Conservation (phyloP, 2,113 vertebrate species). For the Phocoena sinus region DNA sequence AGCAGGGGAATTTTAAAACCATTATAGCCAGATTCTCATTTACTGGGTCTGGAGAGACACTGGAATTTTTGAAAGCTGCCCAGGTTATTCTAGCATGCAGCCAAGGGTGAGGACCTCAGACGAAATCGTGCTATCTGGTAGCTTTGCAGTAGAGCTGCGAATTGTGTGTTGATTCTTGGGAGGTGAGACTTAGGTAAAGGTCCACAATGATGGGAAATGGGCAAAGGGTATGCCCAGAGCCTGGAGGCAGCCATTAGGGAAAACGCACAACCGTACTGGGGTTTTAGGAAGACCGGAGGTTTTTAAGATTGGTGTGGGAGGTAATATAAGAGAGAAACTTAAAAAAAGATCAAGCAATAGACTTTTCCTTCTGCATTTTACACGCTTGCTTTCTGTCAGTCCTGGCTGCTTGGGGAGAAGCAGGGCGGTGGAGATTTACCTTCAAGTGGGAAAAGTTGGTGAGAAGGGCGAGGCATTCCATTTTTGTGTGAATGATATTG, state of each 20-base stretch:
- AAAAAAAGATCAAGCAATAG: not conserved
- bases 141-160: rapidly evolving
- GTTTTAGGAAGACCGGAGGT: too few species aligned
- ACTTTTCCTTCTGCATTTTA: not conserved
- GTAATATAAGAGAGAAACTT: not conserved
- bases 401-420: not conserved
- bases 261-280: rapidly evolving
- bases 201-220: too few species aligned
- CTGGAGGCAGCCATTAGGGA: not conserved
- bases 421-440: rapidly evolving
- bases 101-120: too few species aligned
- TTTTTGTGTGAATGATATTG: rapidly evolving
- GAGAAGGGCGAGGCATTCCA: rapidly evolving
- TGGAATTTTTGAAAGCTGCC: not conserved
- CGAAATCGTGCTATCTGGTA: rapidly evolving
- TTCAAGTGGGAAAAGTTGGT: rapidly evolving
- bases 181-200: too few species aligned
- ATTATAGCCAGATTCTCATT: not conserved
- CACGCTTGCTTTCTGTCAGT: not conserved
- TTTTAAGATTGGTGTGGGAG: rapidly evolving
- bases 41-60: not conserved
- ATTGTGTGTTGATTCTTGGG: rapidly evolving
- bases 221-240: not conserved
- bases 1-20: too few species aligned
- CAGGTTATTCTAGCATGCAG: rapidly evolving